These are phyloP conservation scores for Pseudomyrmex pallidus DNA, from an alignment of 1,140 invertebrate genomes.

Conservation along the genomic window DNA sequence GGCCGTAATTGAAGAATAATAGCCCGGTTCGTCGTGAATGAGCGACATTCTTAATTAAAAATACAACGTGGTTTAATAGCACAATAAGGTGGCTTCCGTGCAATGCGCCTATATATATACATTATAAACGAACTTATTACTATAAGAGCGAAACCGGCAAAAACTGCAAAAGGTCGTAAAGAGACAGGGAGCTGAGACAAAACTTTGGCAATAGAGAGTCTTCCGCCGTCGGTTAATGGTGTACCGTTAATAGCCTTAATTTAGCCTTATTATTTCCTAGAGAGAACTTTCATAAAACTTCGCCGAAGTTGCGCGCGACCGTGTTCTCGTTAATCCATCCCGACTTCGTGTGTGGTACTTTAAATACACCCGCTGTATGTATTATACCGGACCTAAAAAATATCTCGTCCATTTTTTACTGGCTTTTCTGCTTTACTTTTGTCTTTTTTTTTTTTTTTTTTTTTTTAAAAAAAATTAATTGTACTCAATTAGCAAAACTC, in stretches of 20 bases:
- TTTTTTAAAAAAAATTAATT: background rate
- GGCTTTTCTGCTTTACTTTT: background rate
- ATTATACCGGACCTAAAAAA: background rate
- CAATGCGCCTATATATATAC: conserved; percentile 38
- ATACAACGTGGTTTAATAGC: conserved; percentile 52
- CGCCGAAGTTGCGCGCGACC: conserved; percentile 15
- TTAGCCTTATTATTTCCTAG: conserved; percentile 72
- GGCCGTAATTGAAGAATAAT: conserved; percentile 42
- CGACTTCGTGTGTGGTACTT: conserved; percentile 8
- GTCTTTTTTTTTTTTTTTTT: background rate
- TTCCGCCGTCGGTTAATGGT: conserved; percentile 56
- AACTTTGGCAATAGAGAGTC: conserved; percentile 66
- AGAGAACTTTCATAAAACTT: conserved; percentile 67
- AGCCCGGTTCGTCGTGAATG: background rate
- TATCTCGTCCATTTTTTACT: background rate
- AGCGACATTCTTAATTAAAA: conserved; percentile 66
- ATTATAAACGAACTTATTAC: conserved; percentile 31
- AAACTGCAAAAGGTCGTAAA: conserved; percentile 46
- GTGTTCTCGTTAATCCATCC: conserved; percentile 57
- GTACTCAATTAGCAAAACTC: background rate
- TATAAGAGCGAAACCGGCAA: conserved; percentile 46
- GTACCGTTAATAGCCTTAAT: conserved; percentile 70
- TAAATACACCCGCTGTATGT: background rate
- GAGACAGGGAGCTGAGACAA: conserved; percentile 25
- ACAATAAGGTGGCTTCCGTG: conserved; percentile 25